Base-by-base conservation (phyloP, 2,888 invertebrate genomes). In the Arctia plantaginis region DNA sequence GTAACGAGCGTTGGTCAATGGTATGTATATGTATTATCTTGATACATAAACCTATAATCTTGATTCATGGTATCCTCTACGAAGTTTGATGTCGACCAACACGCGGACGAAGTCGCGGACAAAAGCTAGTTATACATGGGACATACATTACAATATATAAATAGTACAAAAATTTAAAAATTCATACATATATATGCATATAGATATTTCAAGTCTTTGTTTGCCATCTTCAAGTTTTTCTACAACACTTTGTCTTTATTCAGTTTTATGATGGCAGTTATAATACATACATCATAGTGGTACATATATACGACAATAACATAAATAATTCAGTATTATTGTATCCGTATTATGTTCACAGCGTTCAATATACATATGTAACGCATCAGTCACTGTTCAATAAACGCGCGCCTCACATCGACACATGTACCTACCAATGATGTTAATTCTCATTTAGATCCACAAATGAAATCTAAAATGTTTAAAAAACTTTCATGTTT, bases 341-440 rank as follows among this genome's bases (percentile, higher is more conserved):
- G 64, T 6, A 64, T 41, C n/a, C 30, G 30, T 33, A 23, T 33
- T 64, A 64, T 15, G n/a, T 10, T 3, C 18, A 66, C 51, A 18
- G n/a, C 65, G n/a, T 68, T 69, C 35, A 18, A 55, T 33, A 41
- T 44, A 15, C 23, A 51, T 51, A 39, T 66, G 55, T 55, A 66
- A 74, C 47, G 51, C n/a, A 59, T 66, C 66, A 70, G 23, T 30
- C 23, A 30, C 55, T 67, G 66, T 44, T 74, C 74, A 71, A 39
- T 71, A 62, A 74, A 71, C 47, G 13, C 70, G 69, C 23, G 67
- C 30, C 67, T 67, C 55, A 76, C 71, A 64, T 73, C 73, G 39
- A 51, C 62, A 33, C 23, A 67, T 71, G 71, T 30, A 44, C 20
- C 66, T 30, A 44, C 20, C 66, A 44, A 70, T 70, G 59, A 66